Conservation (phyloP, 2,797 vertebrate genomes). For the Chlorospingus semifuscus region DNA sequence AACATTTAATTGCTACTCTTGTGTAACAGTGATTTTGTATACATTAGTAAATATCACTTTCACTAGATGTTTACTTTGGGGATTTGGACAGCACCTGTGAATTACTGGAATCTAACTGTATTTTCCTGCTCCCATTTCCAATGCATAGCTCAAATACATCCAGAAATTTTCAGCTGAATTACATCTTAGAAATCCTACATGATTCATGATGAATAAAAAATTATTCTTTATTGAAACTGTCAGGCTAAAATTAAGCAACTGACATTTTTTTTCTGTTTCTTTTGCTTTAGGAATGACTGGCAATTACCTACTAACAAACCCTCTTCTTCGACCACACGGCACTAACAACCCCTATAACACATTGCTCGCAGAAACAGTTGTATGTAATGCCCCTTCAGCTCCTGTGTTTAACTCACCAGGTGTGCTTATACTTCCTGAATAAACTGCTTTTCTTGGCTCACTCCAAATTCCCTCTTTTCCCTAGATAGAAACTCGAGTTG, state of each 20-base stretch:
- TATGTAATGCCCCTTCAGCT: slow-evolving; percentile 98
- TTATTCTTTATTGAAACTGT: slow-evolving; percentile 68
- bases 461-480: slow-evolving; percentile 65
- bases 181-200: slow-evolving; percentile 61
- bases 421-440: slow-evolving; percentile 90
- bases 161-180: slow-evolving; percentile 68
- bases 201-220: slow-evolving; percentile 59
- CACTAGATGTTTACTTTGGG: slow-evolving; percentile 77
- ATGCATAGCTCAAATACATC: slow-evolving; percentile 71
- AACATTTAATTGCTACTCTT: slow-evolving; percentile 75
- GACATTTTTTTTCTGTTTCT: slow-evolving; percentile 82
- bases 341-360: slow-evolving; percentile 99
- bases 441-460: slow-evolving; percentile 59
- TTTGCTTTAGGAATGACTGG: slow-evolving; percentile 99
- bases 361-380: slow-evolving; percentile 99
- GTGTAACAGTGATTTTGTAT: slow-evolving; percentile 75
- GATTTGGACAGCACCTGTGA: slow-evolving; percentile 78
- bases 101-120: slow-evolving; percentile 70
- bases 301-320: slow-evolving; percentile 99
- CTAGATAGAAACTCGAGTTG: slow-evolving; percentile 57
- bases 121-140: slow-evolving; percentile 71
- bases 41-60: slow-evolving; percentile 80
- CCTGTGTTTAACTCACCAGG: slow-evolving; percentile 99
- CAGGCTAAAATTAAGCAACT: slow-evolving; percentile 77
- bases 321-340: slow-evolving; percentile 99